phyloP scores from a whole-genome alignment of 2,113 vertebrate species.

The Macquaria australasica region DNA sequence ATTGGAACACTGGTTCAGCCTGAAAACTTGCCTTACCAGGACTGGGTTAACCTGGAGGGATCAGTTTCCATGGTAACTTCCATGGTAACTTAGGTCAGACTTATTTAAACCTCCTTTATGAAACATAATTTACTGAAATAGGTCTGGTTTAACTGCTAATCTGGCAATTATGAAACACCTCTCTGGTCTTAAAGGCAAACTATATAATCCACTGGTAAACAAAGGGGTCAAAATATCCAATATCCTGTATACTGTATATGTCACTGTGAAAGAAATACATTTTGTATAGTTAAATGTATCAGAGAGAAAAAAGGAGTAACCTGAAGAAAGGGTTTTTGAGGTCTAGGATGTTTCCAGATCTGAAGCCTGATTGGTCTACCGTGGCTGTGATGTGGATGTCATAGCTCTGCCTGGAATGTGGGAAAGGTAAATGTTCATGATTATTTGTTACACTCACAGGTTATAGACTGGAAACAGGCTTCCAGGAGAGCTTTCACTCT shows the following conservation, averaged over 20 bases:
- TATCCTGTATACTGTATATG: too few species aligned
- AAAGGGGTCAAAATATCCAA: neutral
- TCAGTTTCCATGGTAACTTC: too few species aligned
- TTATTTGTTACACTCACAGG: neutral
- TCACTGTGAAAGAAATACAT: neutral
- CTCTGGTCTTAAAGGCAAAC: neutral
- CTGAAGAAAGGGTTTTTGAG: constrained; percentile 89
- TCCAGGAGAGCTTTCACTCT: neutral
- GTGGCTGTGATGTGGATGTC: constrained; percentile 86
- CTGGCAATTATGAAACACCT: neutral
- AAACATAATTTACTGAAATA: neutral
- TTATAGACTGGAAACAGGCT: neutral
- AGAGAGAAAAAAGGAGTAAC: constrained; percentile 44
- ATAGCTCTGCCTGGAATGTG: constrained; percentile 84
- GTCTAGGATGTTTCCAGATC: constrained; percentile 86
- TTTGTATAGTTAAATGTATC: neutral
- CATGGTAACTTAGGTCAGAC: too few species aligned
- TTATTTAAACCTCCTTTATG: too few species aligned
- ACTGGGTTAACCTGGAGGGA: too few species aligned
- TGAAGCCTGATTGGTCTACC: constrained; percentile 88
- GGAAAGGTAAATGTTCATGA: neutral
- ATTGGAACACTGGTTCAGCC: too few species aligned
- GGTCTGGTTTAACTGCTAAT: neutral
- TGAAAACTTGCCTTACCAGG: too few species aligned
- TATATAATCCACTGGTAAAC: neutral